Evolutionary conservation across 2,113 vertebrate species (phyloP), one percentile per base, ranked within the genome.

Genomic region (Glareola pratincola): DNA sequence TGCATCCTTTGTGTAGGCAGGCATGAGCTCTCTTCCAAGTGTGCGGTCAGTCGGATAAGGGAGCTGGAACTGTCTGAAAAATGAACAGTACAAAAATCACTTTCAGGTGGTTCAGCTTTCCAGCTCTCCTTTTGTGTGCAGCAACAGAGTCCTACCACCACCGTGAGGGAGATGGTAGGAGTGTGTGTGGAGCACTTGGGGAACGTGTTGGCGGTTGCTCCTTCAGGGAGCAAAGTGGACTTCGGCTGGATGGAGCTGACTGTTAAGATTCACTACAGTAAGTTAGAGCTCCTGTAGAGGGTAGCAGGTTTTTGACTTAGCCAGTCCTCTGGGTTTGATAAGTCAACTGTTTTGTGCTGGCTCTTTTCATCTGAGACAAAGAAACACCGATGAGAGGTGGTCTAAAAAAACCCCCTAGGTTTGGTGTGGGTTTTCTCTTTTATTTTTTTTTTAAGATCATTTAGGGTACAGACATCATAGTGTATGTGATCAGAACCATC

Each of bases 151-250:
- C 32, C 24, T 27, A 4, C 14, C 32, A 37, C 17, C 12, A 8
- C 22, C 5, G 0, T 1, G 51, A 43, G 36, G 30, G 39, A 68
- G 9, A 5, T 36, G 18, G 8, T 7, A 19, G 19, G 21, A 41
- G 11, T 22, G 37, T 0, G 0, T 1, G 1, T 32, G 43, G 36
- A 67, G 23, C 36, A 26, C 5, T 48, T 60, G 37, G 29, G 45
- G 27, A 66, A 22, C 18, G 6, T 69, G 19, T 43, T 83, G 54
- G 4, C n/a, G 9, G 9, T 50, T 57, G n/a, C 15, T 72, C 22
- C 30, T 88, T 79, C 17, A 27, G 30, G 39, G 36, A 82, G 23
- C 9, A 7, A 19, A 36, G 66, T 54, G 60, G n/a, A 14, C 34
- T 80, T 84, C 6, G 53, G 7, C n/a, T 56, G 37, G 34, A 30